Conservation (phyloP, 2,888 invertebrate species). For the Kuschelorhynchus macadamiae region DNA sequence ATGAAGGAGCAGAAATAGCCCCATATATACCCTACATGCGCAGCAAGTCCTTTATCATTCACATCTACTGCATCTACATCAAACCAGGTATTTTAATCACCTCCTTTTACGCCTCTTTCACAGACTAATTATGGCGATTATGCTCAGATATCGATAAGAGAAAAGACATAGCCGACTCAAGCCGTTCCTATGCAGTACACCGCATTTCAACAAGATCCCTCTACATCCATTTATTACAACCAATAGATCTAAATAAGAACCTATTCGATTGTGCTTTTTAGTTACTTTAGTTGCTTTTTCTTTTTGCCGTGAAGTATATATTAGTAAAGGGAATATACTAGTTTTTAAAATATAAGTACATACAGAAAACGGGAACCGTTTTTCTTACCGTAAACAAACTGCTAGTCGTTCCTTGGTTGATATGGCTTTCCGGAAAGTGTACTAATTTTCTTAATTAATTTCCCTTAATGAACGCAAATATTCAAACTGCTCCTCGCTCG, state of each 20-base stretch:
- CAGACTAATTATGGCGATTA: too few species aligned
- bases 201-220: too few species aligned
- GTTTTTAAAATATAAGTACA: too few species aligned
- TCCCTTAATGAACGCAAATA: conserved; percentile 3
- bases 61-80: conserved; percentile 13
- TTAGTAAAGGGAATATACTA: too few species aligned
- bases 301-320: too few species aligned
- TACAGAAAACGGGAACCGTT: conserved; percentile 10
- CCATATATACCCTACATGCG: neutral
- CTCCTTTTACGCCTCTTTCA: neutral
- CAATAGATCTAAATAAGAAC: too few species aligned
- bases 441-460: conserved; percentile 9
- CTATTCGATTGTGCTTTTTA: too few species aligned
- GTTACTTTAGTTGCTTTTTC: too few species aligned
- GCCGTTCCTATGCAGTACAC: too few species aligned
- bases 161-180: too few species aligned
- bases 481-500: conserved; percentile 13
- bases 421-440: conserved; percentile 2
- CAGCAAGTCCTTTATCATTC: conserved; percentile 11
- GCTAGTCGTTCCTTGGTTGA: conserved; percentile 18
- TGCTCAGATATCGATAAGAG: too few species aligned
- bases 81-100: conserved; percentile 4
- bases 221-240: too few species aligned
- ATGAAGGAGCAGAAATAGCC: neutral
- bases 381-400: conserved; percentile 18